A percentile compares a stretch with the other conserved stretches of the same genome.
Conservation (phyloP, 2,797 vertebrate genomes). For the Enteromius thamalakanensis region DNA sequence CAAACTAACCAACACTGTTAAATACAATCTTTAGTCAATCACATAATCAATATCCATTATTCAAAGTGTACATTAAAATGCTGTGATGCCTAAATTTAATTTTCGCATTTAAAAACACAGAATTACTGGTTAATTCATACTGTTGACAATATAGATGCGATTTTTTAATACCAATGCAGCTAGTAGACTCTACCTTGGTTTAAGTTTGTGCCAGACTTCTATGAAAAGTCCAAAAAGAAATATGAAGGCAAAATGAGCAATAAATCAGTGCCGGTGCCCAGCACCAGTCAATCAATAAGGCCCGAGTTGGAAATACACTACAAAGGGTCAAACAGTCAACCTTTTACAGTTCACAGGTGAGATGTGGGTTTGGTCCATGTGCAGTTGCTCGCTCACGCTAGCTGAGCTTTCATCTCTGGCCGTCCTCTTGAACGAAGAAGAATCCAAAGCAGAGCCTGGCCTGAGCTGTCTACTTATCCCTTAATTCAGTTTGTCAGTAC, state of each 20-base stretch:
- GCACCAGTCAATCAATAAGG: conserved; percentile 20
- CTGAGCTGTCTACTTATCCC: conserved; percentile 46
- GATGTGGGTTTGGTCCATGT: background rate
- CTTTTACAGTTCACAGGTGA: conserved; percentile 39
- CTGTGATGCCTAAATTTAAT: background rate
- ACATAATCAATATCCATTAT: background rate
- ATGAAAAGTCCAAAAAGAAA: background rate
- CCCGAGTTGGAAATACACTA: conserved; percentile 12
- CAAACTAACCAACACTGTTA: background rate
- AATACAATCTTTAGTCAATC: background rate
- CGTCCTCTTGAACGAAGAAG: conserved; percentile 34
- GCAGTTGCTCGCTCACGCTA: background rate
- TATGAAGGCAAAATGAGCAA: background rate
- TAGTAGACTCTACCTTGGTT: background rate
- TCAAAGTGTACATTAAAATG: background rate
- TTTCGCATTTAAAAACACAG: background rate
- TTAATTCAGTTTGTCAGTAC: conserved; percentile 56
- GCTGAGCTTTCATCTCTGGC: conserved; percentile 35
- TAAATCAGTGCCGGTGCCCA: background rate
- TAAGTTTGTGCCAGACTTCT: background rate
- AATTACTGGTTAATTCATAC: background rate
- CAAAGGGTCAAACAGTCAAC: conserved; percentile 42
- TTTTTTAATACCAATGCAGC: background rate
- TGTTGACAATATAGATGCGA: background rate
- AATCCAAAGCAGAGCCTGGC: conserved; percentile 35